Evolutionary conservation across 1,140 invertebrate genomes (phyloP).

Genomic region (Bicyclus anynana): DNA sequence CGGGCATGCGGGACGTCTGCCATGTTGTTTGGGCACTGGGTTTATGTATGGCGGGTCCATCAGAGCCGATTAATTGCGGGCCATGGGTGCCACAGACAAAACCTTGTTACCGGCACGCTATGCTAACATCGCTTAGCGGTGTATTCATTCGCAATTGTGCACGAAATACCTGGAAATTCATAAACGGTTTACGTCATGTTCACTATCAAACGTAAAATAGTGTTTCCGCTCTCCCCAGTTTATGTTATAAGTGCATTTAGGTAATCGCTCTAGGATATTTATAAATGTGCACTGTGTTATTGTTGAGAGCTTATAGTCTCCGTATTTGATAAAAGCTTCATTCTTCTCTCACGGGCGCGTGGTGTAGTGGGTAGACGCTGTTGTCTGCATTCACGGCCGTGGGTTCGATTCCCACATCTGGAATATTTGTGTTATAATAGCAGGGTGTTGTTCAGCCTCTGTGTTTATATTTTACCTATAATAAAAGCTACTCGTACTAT

Average conservation of each 20-base stretch:
- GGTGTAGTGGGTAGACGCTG: too few relatives aligned
- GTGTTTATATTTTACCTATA: too few relatives aligned
- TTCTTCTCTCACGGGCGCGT: too few relatives aligned
- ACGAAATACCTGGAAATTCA: slow-evolving; percentile 15
- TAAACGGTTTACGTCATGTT: slow-evolving; percentile 8
- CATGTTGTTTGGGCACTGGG: slow-evolving; percentile 32
- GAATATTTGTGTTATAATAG: too few relatives aligned
- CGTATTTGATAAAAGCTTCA: too few relatives aligned
- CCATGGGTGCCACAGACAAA: slow-evolving; percentile 39
- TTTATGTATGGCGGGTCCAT: slow-evolving; percentile 40
- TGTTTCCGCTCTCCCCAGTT: background rate
- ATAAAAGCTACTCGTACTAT: too few relatives aligned
- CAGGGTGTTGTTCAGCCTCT: too few relatives aligned
- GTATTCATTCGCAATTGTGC: slow-evolving; percentile 24
- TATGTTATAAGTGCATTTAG: background rate
- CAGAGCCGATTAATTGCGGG: slow-evolving; percentile 53
- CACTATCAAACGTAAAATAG: background rate
- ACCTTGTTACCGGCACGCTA: slow-evolving; percentile 32
- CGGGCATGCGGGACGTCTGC: slow-evolving; percentile 30
- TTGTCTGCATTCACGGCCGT: too few relatives aligned
- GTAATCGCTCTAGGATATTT: background rate
- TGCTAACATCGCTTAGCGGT: slow-evolving; percentile 30
- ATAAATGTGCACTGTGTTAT: background rate
- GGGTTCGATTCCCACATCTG: too few relatives aligned
- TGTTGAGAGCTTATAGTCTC: background rate